Evolutionary conservation across 1,140 invertebrate genomes (phyloP).

Genomic region (Ceratosolen fusciceps): DNA sequence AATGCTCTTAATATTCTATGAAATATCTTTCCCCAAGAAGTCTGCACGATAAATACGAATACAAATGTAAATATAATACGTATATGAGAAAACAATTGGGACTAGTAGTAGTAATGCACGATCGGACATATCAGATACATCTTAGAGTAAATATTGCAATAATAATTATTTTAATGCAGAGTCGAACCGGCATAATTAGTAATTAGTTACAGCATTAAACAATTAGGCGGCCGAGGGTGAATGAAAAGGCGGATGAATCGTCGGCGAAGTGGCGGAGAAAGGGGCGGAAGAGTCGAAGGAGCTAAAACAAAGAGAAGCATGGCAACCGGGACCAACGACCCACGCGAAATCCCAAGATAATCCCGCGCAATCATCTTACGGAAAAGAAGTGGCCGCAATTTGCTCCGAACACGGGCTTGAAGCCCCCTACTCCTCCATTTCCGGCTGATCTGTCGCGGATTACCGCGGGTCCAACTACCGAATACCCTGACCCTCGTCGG

Average conservation of each 20-base stretch:
- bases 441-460: not conserved
- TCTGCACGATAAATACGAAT: no score
- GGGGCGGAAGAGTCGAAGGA: not conserved
- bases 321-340: not conserved
- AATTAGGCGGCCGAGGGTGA: not conserved
- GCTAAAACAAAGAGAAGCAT: not conserved
- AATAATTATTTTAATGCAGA: no score
- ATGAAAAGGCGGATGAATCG: not conserved
- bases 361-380: conserved; percentile 12
- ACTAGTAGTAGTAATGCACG: no score
- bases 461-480: not conserved
- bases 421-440: conserved; percentile 5
- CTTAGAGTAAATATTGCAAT: no score
- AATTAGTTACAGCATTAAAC: no score
- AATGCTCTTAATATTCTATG: no score
- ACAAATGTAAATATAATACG: no score
- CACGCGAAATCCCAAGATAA: conserved; percentile 17
- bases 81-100: no score
- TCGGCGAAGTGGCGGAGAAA: not conserved
- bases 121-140: no score
- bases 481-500: not conserved
- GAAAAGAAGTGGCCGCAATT: not conserved
- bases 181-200: no score
- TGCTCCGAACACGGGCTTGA: not conserved
- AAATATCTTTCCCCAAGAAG: no score